Conservation (phyloP, 53 echinoderm and acorn worm species). For the Temnopleurus reevesii region DNA sequence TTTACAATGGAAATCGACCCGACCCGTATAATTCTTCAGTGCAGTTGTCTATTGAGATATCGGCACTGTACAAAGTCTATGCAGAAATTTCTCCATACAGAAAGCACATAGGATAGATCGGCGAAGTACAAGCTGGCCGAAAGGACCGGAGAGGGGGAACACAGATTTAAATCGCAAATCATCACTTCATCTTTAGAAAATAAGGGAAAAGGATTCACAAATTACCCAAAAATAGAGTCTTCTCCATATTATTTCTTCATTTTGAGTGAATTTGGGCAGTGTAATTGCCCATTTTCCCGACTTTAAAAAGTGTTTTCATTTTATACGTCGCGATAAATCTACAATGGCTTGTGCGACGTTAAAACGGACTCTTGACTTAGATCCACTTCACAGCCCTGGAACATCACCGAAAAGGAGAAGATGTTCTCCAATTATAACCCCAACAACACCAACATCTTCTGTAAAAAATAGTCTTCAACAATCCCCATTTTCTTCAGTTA, state of each 20-base stretch:
- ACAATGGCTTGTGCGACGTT: slow-evolving; percentile 99
- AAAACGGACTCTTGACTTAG: slow-evolving; percentile 99
- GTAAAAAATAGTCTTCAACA: slow-evolving; percentile 86
- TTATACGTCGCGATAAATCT: not conserved
- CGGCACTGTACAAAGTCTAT: too few species aligned
- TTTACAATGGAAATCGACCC: too few species aligned
- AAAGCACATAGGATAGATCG: too few species aligned
- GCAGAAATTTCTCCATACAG: too few species aligned
- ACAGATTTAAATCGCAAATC: slow-evolving; percentile 16
- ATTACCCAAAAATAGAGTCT: not conserved
- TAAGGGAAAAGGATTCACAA: not conserved
- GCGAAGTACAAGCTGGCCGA: not conserved
- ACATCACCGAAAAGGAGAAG: slow-evolving; percentile 93
- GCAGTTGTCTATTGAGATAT: too few species aligned
- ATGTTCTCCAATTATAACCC: slow-evolving; percentile 86
- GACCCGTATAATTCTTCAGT: too few species aligned
- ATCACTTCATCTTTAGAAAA: not conserved
- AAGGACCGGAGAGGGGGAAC: not conserved
- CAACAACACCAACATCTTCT: slow-evolving; percentile 83
- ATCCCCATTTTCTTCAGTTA: slow-evolving; percentile 90
- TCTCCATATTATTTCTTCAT: not conserved
- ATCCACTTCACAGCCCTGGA: slow-evolving; percentile 94
- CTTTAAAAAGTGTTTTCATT: not conserved
- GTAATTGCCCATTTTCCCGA: not conserved
- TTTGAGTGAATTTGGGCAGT: not conserved